Percentiles rank a stretch among this genome's conserved stretches.
Evolutionary conservation across 2,113 vertebrate genomes (phyloP).

Genomic region (Etheostoma spectabile): DNA sequence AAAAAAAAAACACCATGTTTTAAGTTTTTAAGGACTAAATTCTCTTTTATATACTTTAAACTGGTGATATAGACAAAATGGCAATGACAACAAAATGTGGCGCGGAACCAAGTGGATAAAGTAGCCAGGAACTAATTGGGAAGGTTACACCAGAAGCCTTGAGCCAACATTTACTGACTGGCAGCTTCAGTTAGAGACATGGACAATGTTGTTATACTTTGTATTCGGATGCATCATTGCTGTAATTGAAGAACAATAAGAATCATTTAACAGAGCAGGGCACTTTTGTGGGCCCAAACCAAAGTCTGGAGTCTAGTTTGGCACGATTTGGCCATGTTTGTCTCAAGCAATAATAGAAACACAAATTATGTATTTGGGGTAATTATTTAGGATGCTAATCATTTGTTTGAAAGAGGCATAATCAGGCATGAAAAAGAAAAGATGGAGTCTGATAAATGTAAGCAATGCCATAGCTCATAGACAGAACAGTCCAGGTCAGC

Average conservation of each 20-base stretch:
- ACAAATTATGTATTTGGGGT: background rate
- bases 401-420: background rate
- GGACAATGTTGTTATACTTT: background rate
- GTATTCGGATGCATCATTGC: background rate
- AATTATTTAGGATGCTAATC: background rate
- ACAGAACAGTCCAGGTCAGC: constrained; percentile 9
- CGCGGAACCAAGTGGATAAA: constrained; percentile 24
- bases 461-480: constrained; percentile 33
- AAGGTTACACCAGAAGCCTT: constrained; percentile 14
- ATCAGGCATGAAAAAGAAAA: background rate
- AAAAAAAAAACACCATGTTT: background rate
- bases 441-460: background rate
- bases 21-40: too few species aligned
- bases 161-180: constrained; percentile 23
- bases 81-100: constrained; percentile 24
- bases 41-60: too few species aligned
- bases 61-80: background rate
- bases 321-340: background rate
- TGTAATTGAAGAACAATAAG: constrained; percentile 31
- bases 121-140: constrained; percentile 36
- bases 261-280: background rate
- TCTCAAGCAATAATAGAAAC: background rate
- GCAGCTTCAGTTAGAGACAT: constrained; percentile 18
- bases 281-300: background rate
- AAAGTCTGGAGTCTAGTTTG: background rate